Evolutionary conservation across 30 jellyfish, hydroid and myxozoan genomes (phyloP).

Genomic region (Haliclystus octoradiatus): DNA sequence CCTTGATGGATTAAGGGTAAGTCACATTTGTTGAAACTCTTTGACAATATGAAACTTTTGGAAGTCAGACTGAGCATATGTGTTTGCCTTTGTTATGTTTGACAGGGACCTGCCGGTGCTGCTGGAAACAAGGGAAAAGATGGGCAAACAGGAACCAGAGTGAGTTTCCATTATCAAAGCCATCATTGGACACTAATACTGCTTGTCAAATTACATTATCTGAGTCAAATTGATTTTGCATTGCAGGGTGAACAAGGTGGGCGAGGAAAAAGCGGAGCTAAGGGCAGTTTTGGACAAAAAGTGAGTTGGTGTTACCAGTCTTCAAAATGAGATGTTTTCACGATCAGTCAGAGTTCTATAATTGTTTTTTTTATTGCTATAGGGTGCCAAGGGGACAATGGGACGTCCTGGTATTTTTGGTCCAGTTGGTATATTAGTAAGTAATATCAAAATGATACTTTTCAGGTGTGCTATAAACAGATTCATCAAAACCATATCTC

Average conservation of each 20-base stretch:
- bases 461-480: too few relatives aligned
- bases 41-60: too few relatives aligned
- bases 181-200: too few relatives aligned
- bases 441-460: too few relatives aligned
- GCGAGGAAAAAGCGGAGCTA: neutral
- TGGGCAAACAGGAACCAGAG: neutral
- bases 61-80: too few relatives aligned
- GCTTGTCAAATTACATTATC: too few relatives aligned
- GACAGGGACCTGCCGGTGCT: neutral
- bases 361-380: neutral
- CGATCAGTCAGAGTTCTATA: neutral
- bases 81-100: neutral
- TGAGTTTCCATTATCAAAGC: too few relatives aligned
- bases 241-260: neutral
- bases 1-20: constrained; percentile 3
- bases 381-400: neutral
- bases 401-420: constrained; percentile 1
- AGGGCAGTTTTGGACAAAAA: neutral
- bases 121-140: neutral
- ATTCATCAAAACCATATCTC: neutral
- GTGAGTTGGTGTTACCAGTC: neutral
- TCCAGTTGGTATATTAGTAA: neutral
- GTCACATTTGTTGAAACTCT: too few relatives aligned
- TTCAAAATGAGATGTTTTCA: neutral
- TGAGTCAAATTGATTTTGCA: too few relatives aligned